Conservation (phyloP, 2,797 vertebrate species). For the Pyrocephalus nanus region DNA sequence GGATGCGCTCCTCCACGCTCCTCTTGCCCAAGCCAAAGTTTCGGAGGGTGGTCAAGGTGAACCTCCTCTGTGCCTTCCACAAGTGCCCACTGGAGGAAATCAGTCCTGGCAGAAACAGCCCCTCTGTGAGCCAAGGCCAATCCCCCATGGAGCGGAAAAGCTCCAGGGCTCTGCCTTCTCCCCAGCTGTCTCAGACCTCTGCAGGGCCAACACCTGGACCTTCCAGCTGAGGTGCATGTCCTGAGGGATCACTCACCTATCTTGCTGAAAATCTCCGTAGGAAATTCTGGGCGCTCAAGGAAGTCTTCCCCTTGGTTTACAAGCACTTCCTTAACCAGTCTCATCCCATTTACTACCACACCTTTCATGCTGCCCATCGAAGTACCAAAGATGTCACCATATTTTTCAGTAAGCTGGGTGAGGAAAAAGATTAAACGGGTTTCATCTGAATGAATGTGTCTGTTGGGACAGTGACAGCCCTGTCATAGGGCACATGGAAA, state of each 20-base stretch:
- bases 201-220: background rate
- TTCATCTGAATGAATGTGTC: background rate
- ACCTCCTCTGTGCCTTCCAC: constrained; percentile 81
- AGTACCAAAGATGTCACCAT: constrained; percentile 79
- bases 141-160: rapidly evolving
- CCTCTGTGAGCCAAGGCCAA: rapidly evolving
- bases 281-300: constrained; percentile 74
- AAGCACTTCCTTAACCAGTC: constrained; percentile 82
- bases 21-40: constrained; percentile 81
- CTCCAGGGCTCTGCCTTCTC: background rate
- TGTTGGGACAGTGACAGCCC: background rate
- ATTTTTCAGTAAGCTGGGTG: constrained; percentile 76
- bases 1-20: constrained; percentile 73
- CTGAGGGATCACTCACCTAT: constrained; percentile 72
- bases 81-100: constrained; percentile 44
- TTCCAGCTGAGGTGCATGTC: rapidly evolving
- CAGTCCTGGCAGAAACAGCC: constrained; percentile 15
- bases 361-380: constrained; percentile 55
- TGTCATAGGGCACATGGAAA: rapidly evolving
- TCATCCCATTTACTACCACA: constrained; percentile 79
- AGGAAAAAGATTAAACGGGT: rapidly evolving
- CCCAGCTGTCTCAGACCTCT: background rate
- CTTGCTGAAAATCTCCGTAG: constrained; percentile 62
- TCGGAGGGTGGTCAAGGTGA: constrained; percentile 70
- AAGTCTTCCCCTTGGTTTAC: constrained; percentile 82